Conservation (phyloP, 2,797 vertebrate genomes). For the Glyptemys insculpta region DNA sequence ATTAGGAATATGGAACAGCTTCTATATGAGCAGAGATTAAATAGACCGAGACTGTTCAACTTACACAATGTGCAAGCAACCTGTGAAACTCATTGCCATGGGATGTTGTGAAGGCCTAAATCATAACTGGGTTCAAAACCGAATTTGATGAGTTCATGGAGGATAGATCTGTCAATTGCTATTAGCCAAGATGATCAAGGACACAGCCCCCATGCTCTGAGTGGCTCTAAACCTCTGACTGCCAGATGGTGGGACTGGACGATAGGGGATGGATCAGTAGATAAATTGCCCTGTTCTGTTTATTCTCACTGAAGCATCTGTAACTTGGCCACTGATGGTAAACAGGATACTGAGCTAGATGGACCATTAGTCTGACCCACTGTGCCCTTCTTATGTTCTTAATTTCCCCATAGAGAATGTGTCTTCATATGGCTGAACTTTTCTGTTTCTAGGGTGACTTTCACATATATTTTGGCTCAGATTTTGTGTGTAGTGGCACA, state of each 20-base stretch:
- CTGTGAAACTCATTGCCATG: not conserved
- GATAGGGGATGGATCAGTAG: not conserved
- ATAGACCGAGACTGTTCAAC: not conserved
- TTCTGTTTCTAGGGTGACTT: not conserved
- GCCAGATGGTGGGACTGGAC: not conserved
- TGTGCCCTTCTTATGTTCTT: not conserved
- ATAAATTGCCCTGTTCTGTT: not conserved
- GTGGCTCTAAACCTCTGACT: not conserved
- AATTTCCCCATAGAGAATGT: not conserved
- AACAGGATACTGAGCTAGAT: not conserved
- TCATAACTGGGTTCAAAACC: not conserved
- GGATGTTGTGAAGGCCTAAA: not conserved
- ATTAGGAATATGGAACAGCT: not conserved
- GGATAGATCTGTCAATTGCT: not conserved
- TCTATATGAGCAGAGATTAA: not conserved
- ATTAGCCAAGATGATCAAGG: not conserved
- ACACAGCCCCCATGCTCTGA: not conserved
- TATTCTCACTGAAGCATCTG: not conserved
- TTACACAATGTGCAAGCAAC: not conserved
- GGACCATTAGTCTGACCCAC: not conserved
- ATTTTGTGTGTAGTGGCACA: not conserved
- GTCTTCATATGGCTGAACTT: not conserved
- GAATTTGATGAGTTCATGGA: not conserved
- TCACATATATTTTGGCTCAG: not conserved
- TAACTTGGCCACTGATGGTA: not conserved